phyloP scores from a whole-genome alignment of 2,888 invertebrate species.

The Endomychus coccineus region DNA sequence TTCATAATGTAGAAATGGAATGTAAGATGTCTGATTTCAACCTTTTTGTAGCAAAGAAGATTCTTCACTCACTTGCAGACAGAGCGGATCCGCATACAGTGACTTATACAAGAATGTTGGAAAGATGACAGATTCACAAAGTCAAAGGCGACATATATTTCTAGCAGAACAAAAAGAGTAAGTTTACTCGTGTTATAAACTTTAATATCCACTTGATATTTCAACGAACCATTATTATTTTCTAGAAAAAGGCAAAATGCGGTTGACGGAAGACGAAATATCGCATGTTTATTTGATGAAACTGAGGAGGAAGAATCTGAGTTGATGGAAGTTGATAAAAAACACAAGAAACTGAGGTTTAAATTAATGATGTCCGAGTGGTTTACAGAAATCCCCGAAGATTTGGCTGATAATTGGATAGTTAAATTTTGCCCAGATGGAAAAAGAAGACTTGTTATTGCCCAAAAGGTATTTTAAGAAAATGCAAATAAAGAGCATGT shows the following conservation, averaged over 20 bases:
- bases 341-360: conserved; percentile 20
- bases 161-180: conserved; percentile 55
- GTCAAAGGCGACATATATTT: conserved; percentile 44
- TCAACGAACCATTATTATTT: background rate
- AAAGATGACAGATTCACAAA: background rate
- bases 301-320: conserved; percentile 1
- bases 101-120: conserved; percentile 10
- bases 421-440: conserved; percentile 79
- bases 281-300: conserved; percentile 12
- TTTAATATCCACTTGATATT: background rate
- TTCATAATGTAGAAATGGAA: too few species aligned
- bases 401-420: conserved; percentile 64
- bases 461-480: conserved; percentile 49
- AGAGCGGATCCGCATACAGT: background rate
- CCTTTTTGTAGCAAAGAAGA: too few species aligned
- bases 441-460: conserved; percentile 71
- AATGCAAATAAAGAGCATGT: conserved; percentile 5
- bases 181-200: conserved; percentile 13
- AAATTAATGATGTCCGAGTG: conserved; percentile 89
- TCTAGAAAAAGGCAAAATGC: conserved; percentile 9
- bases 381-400: conserved; percentile 78
- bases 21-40: too few species aligned
- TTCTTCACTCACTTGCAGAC: background rate
- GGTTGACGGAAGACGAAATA: conserved; percentile 8
- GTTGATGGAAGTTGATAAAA: conserved; percentile 4